Evolutionary conservation across 1,140 invertebrate species (phyloP).

Genomic region (Scaptodrosophila lebanonensis): DNA sequence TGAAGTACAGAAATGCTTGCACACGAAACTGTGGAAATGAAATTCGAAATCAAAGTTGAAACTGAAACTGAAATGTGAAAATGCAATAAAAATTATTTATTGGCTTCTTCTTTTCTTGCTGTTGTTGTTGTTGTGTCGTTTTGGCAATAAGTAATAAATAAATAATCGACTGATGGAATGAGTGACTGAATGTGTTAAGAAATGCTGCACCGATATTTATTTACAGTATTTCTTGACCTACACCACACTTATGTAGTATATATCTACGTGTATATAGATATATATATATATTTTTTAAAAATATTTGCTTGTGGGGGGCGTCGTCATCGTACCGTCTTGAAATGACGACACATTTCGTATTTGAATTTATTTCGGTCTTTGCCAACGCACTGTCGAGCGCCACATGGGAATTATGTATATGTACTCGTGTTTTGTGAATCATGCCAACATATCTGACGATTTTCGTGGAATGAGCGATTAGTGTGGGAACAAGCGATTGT

Average conservation of each 20-base stretch:
- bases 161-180: too few relatives aligned
- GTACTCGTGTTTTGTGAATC: conserved; percentile 25
- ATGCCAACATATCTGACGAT: conserved; percentile 17
- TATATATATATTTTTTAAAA: conserved; percentile 3
- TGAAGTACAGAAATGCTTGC: too few relatives aligned
- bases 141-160: conserved; percentile 1
- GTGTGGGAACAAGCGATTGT: too few relatives aligned
- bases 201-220: too few relatives aligned
- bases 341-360: conserved; percentile 52
- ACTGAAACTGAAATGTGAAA: conserved; percentile 7
- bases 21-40: conserved; percentile 16
- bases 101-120: conserved; percentile 15
- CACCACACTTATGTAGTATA: conserved; percentile 41
- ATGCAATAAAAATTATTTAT: conserved; percentile 25
- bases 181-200: too few relatives aligned
- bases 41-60: conserved; percentile 3
- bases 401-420: conserved; percentile 17
- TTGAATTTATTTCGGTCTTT: conserved; percentile 41
- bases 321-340: conserved; percentile 21
- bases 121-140: conserved; percentile 39
- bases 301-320: neutral
- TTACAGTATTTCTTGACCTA: conserved; percentile 54
- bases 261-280: neutral
- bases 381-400: too few relatives aligned
- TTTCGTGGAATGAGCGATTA: too few relatives aligned